A percentile compares a stretch with the other conserved stretches of the same genome.
Conservation (phyloP, 2,888 invertebrate genomes). For the Gryllus longicercus region DNA sequence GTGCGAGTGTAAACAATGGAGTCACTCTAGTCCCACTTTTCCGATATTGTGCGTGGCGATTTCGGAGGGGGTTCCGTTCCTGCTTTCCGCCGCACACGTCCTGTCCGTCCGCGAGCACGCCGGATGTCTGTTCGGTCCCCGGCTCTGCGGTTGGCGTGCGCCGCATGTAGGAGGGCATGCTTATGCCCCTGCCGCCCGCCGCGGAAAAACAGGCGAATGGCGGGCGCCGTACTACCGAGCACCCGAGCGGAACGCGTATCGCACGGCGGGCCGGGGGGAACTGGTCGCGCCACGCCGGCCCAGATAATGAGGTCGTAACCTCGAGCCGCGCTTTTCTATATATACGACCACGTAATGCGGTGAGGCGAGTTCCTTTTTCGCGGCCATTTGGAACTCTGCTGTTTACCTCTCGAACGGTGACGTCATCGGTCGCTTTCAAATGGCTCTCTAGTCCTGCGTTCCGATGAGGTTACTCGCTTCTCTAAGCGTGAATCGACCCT, state of each 20-base stretch:
- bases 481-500: no score
- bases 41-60: no score
- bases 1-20: no score
- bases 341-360: conserved; percentile 6
- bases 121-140: background rate
- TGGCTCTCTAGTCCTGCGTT: no score
- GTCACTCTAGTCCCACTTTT: no score
- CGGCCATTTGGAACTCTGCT: no score
- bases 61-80: no score
- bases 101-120: background rate
- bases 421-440: no score
- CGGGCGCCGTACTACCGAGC: background rate
- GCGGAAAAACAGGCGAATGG: background rate
- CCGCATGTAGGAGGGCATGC: background rate
- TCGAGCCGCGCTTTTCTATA: background rate
- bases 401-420: no score
- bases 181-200: background rate
- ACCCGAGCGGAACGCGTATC: conserved; percentile 8
- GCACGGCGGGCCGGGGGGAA: background rate
- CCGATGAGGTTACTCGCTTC: no score
- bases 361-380: background rate
- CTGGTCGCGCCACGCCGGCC: background rate
- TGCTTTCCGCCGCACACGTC: background rate
- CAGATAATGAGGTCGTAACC: conserved; percentile 17
- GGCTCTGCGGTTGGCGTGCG: background rate